phyloP scores from a whole-genome alignment of 1,140 invertebrate species.

The Drosophila suzukii region DNA sequence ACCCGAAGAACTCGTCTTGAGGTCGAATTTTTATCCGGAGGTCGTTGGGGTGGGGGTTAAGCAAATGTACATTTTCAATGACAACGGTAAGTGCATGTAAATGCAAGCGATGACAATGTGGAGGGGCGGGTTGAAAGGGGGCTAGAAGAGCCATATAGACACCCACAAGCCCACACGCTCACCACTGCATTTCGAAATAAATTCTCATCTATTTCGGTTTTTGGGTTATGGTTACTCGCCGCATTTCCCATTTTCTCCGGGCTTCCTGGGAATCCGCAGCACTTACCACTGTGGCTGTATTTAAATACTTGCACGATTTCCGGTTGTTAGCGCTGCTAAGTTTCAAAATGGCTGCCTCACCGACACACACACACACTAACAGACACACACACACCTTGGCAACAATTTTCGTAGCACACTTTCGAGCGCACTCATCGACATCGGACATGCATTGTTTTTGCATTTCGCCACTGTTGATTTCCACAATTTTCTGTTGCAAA shows the following conservation, averaged over 20 bases:
- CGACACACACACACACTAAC: slow-evolving; percentile 10
- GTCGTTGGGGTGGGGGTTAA: slow-evolving; percentile 1
- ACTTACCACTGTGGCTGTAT: slow-evolving; percentile 70
- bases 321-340: slow-evolving; percentile 74
- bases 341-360: slow-evolving; percentile 73
- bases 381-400: neutral
- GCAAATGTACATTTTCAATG: slow-evolving; percentile 79
- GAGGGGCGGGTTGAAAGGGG: neutral
- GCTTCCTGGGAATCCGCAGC: slow-evolving; percentile 33
- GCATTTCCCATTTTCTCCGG: slow-evolving; percentile 8
- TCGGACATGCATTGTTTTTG: slow-evolving; percentile 17
- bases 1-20: slow-evolving; percentile 27
- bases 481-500: slow-evolving; percentile 28
- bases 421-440: slow-evolving; percentile 51
- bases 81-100: slow-evolving; percentile 81
- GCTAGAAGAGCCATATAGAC: neutral
- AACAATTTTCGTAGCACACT: slow-evolving; percentile 57
- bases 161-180: slow-evolving; percentile 13
- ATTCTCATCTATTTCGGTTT: slow-evolving; percentile 78
- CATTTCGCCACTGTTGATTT: slow-evolving; percentile 14
- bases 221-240: slow-evolving; percentile 50
- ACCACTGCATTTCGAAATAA: slow-evolving; percentile 65
- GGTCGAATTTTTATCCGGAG: slow-evolving; percentile 38
- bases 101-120: slow-evolving; percentile 60
- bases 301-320: slow-evolving; percentile 82